These are phyloP conservation scores for Crotalus horridus DNA, from an alignment of 2,113 vertebrate species.

Conservation along the genomic window DNA sequence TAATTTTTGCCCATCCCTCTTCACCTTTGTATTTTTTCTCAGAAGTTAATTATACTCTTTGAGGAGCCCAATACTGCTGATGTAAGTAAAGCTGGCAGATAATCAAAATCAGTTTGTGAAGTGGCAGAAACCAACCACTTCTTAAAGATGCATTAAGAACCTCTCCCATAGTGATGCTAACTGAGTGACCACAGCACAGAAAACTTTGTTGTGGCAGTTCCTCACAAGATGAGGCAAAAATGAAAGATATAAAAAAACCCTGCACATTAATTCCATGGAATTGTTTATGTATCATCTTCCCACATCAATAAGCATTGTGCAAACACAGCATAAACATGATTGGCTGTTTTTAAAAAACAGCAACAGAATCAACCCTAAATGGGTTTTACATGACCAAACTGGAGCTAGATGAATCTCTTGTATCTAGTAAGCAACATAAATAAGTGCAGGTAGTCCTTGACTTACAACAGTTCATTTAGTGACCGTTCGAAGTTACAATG, in stretches of 20 bases:
- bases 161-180: background rate
- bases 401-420: background rate
- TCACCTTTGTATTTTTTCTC: background rate
- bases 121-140: background rate
- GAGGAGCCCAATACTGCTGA: background rate
- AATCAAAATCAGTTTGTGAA: background rate
- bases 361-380: background rate
- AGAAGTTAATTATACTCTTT: background rate
- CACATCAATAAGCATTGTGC: background rate
- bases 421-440: background rate
- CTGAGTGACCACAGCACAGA: background rate
- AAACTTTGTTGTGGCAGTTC: background rate
- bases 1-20: background rate
- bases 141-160: background rate
- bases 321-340: background rate
- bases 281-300: background rate
- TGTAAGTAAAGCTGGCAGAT: background rate
- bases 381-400: conserved; percentile 11
- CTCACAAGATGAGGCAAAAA: background rate
- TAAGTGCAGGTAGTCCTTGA: background rate
- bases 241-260: background rate
- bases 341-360: background rate
- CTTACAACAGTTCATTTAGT: background rate
- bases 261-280: background rate
- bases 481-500: background rate